phyloP scores from a whole-genome alignment of 2,113 vertebrate genomes.

The Dasyprocta punctata region DNA sequence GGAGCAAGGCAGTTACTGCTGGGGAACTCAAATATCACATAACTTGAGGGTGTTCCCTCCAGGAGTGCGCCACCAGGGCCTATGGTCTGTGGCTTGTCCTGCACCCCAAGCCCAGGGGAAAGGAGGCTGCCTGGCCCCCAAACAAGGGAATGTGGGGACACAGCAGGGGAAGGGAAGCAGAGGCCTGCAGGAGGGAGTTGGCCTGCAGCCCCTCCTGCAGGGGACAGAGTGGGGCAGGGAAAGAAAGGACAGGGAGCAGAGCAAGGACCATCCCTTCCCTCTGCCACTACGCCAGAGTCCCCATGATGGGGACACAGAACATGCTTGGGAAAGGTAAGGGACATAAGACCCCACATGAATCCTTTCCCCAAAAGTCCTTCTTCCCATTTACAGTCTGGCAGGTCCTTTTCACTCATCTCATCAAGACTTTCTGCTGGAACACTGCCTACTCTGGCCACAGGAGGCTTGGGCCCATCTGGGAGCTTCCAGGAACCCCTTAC shows the following conservation, averaged over 20 bases:
- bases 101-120: not conserved
- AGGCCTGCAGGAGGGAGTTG: not conserved
- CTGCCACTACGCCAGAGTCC: not conserved
- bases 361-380: conserved; percentile 1
- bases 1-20: not conserved
- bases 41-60: not conserved
- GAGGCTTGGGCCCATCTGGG: not conserved
- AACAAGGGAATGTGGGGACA: not conserved
- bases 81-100: not conserved
- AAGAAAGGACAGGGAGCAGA: not conserved
- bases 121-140: not conserved
- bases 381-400: not conserved
- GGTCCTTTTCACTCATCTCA: not conserved
- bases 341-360: not conserved
- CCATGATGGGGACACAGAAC: not conserved
- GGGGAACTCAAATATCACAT: conserved; percentile 18
- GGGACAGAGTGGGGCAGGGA: not conserved
- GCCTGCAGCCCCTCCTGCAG: not conserved
- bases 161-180: not conserved
- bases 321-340: not conserved
- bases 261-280: not conserved
- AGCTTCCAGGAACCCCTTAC: not conserved
- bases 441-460: not conserved
- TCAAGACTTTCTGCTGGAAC: not conserved
- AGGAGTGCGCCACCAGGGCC: not conserved